Percentiles rank a stretch among this genome's conserved stretches.
phyloP scores from a whole-genome alignment of 2,888 invertebrate species.

The Stegana nigrithorax region DNA sequence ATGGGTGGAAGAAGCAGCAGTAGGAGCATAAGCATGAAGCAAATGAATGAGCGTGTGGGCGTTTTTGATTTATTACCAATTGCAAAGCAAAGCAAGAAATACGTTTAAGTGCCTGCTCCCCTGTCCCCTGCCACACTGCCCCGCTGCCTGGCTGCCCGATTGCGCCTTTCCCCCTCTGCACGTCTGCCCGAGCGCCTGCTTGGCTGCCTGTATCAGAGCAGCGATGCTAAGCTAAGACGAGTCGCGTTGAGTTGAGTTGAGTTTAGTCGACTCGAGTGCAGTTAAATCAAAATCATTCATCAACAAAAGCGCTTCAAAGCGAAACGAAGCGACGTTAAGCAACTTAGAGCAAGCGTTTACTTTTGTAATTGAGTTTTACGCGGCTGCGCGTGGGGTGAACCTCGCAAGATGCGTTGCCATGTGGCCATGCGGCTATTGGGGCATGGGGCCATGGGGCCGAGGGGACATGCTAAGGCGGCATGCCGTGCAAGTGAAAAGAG shows the following conservation, averaged over 20 bases:
- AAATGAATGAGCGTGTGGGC: constrained; percentile 47
- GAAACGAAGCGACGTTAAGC: not conserved
- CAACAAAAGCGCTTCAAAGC: constrained; percentile 28
- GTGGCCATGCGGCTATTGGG: not conserved
- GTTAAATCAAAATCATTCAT: constrained; percentile 37
- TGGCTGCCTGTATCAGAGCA: too few relatives aligned
- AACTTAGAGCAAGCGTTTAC: not conserved
- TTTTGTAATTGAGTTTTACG: constrained; percentile 18
- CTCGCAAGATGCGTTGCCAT: constrained; percentile 33
- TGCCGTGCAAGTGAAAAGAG: not conserved
- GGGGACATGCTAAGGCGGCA: not conserved
- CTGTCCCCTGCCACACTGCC: too few relatives aligned
- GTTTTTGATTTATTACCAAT: constrained; percentile 59
- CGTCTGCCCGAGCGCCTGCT: too few relatives aligned
- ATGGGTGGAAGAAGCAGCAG: too few relatives aligned
- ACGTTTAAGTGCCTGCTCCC: not conserved
- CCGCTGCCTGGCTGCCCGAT: too few relatives aligned
- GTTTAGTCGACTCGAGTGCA: too few relatives aligned
- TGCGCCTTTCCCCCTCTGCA: too few relatives aligned
- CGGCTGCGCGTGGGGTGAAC: constrained; percentile 23
- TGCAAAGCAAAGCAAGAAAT: constrained; percentile 33
- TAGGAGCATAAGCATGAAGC: too few relatives aligned
- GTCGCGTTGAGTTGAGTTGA: not conserved
- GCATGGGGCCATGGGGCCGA: not conserved
- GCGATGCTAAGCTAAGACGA: too few relatives aligned